Evolutionary conservation across 2,888 invertebrate genomes (phyloP), one percentile per base, ranked within the genome.

Genomic region (Phyllotreta striolata): DNA sequence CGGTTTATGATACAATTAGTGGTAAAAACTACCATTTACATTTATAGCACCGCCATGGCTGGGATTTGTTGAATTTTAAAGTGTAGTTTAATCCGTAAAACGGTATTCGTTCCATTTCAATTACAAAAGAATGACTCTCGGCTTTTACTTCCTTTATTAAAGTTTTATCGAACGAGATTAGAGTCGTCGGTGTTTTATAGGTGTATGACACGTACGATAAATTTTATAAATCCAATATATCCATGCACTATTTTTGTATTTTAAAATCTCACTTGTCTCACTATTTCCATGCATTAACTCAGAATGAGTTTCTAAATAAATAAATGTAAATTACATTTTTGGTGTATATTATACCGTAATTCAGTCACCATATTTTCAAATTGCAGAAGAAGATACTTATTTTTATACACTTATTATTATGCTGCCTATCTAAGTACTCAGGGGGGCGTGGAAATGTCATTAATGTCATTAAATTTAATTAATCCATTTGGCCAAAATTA

Each of bases 11-110:
- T 44, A 52, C 60, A 54, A 60, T 60, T 60, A 60, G 60, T 43
- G 60, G 60, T 60, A 60, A 60, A 60, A 60, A 60, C 60, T 60
- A 60, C 41, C 52, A 60, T 60, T 44, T 44, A 60, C 52, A 49
- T 60, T 60, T 60, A 60, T 39, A 24, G 44, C 37, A 52, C 41
- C 39, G 52, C 52, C 38, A 12, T 10, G 38, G 38, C 38, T 35
- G 38, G 43, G 60, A 52, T 60, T 60, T 60, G 60, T 54, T 52
- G 52, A 60, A 60, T 60, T 52, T 44, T 52, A 39, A 60, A 52
- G 60, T 60, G 14, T 14, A 43, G 52, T 60, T 60, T 43, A 60
- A 52, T 60, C 52, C 38, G 60, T 60, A 44, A 24, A 54, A 60
- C 52, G 60, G 43, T 59, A 52, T 43, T 59, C 43, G 59, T 59